Base-by-base conservation (phyloP, 1,140 invertebrate genomes). In the Reticulitermes speratus region DNA sequence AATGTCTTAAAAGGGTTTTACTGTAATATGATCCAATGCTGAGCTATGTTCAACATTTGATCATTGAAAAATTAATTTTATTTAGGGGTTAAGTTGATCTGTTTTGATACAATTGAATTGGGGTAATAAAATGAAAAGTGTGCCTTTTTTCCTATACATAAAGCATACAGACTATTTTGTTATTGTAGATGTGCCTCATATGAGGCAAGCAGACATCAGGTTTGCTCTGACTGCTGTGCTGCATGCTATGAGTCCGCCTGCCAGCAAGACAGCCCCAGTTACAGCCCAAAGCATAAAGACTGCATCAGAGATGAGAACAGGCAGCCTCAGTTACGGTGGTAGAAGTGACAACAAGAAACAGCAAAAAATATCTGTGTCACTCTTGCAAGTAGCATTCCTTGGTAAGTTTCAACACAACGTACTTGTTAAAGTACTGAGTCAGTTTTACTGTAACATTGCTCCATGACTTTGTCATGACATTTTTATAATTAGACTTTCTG, bases 171-270 rank as follows among this genome's bases (percentile, higher is more conserved):
- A 12, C 2, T 55, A 55, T 55, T 55, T 21, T 55, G 52, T 55
- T 55, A 55, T 55, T 44, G 38, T 91, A 97, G 98, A 99, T 91
- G 95, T 97, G 59, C 96, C 97, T 0, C 95, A 96, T 89, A 94
- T 99, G 89, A 94, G 97, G 82, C 96, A 96, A 89, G 94, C 94
- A 44, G 98, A 99, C 90, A 96, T 99, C 21, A 95, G 94, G 88
- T 99, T 98, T 92, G 95, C 97, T 82, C 92, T 99, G 81, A 97
- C 95, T 19, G 95, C 98, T 38, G 95, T 99, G 19, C 92, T 99
- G 14, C 96, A 97, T 90, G 95, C 97, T 19, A 94, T 99, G 89
- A 96, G 94, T 91, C 97, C 97, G 38, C 94, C 95, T 8, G 93
- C 91, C 21, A 90, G 91, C 32, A 93, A 93, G 3, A 90, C 92